Percentiles rank a stretch among this genome's conserved stretches.
phyloP scores from a whole-genome alignment of 2,113 vertebrate species.

The Promerops cafer region DNA sequence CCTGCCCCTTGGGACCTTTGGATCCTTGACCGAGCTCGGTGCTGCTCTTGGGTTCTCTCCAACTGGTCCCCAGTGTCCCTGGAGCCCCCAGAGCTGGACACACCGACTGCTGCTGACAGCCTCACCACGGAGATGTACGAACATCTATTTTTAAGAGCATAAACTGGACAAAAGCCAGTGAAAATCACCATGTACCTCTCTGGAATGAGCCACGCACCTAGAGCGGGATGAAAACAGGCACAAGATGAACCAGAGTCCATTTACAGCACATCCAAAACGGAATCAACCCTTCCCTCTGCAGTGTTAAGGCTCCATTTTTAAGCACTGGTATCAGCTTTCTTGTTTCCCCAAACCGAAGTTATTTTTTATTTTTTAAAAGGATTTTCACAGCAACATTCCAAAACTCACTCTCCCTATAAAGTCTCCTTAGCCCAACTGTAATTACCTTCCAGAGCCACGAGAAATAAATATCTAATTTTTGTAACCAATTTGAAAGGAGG shows the following conservation, averaged over 20 bases:
- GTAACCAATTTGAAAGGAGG: neutral
- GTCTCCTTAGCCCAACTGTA: too few species aligned
- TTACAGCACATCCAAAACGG: neutral
- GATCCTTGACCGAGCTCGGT: fast-evolving
- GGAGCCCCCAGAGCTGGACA: neutral
- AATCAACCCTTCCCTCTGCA: neutral
- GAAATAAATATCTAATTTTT: neutral
- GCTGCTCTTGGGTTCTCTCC: neutral
- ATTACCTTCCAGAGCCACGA: neutral
- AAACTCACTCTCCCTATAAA: neutral
- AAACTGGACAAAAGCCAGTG: neutral
- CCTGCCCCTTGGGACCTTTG: fast-evolving
- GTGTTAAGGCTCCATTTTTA: neutral
- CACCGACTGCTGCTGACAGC: neutral
- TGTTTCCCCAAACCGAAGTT: neutral
- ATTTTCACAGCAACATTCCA: neutral
- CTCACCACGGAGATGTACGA: fast-evolving
- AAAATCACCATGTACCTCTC: fast-evolving
- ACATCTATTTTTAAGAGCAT: neutral
- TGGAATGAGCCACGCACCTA: neutral
- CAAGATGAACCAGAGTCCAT: neutral
- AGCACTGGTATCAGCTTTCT: fast-evolving
- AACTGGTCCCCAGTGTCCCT: fast-evolving
- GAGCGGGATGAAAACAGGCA: neutral
- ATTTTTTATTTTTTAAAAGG: fast-evolving